Evolutionary conservation across 2,888 invertebrate species (phyloP).

Genomic region (Fragum sueziense): DNA sequence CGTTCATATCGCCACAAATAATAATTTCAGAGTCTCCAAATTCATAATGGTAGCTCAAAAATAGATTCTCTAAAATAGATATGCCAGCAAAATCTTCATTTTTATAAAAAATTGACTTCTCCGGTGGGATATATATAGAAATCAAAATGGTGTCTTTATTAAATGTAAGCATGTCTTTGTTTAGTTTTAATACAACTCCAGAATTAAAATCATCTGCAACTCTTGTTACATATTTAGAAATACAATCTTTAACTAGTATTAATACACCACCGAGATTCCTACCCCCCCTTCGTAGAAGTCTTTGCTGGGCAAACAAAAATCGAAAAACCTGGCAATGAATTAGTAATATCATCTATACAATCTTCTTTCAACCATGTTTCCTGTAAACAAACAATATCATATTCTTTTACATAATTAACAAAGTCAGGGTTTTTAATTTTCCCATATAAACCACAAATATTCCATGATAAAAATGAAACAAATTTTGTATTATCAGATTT

Average conservation of each 20-base stretch:
- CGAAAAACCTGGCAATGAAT: neutral
- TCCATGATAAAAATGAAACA: too few species aligned
- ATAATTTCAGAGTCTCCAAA: neutral
- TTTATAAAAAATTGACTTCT: neutral
- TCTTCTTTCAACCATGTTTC: neutral
- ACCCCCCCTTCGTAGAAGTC: neutral
- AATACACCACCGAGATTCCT: neutral
- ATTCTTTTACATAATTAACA: too few species aligned
- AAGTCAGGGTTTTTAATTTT: too few species aligned
- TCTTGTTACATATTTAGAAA: neutral
- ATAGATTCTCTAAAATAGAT: neutral
- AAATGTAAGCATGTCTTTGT: neutral
- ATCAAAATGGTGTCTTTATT: neutral
- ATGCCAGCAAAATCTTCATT: neutral
- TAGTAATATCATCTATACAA: neutral
- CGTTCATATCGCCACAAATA: slow-evolving; percentile 6
- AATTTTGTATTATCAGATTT: too few species aligned
- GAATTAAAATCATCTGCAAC: neutral
- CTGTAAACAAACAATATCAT: neutral
- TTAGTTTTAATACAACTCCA: neutral
- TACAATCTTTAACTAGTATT: neutral
- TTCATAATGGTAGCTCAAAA: neutral
- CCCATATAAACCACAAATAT: too few species aligned
- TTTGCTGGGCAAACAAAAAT: neutral
- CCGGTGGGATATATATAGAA: neutral